These are phyloP conservation scores for Lerema accius DNA, from an alignment of 1,140 invertebrate genomes.

Conservation along the genomic window DNA sequence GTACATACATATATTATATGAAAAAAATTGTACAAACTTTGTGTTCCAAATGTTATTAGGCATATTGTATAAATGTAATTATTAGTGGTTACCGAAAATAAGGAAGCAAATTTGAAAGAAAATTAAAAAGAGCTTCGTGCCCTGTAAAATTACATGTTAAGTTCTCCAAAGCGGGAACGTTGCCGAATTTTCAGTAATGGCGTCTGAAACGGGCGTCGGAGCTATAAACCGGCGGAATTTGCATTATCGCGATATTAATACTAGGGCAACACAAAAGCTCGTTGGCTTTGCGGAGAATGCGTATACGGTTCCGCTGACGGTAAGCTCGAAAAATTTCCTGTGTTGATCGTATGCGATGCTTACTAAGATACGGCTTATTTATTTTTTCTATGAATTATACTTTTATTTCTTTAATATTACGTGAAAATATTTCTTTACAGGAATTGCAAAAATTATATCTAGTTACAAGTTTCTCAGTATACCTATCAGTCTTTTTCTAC, in stretches of 20 bases:
- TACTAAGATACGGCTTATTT: too few species aligned
- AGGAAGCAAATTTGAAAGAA: constrained; percentile 33
- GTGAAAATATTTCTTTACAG: too few species aligned
- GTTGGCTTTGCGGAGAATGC: constrained; percentile 42
- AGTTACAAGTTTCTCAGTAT: too few species aligned
- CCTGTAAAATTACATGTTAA: constrained; percentile 56
- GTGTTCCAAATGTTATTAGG: too few species aligned
- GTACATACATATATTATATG: too few species aligned
- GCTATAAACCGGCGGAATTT: constrained; percentile 64
- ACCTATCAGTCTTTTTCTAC: too few species aligned
- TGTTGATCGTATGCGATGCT: too few species aligned
- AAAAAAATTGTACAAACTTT: too few species aligned
- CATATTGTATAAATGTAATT: too few species aligned
- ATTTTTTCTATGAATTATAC: constrained; percentile 19
- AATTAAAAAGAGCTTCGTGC: constrained; percentile 56
- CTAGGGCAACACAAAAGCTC: constrained; percentile 61
- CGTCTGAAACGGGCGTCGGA: constrained; percentile 52
- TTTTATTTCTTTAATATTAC: constrained; percentile 26
- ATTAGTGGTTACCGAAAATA: not conserved
- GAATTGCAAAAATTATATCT: too few species aligned
- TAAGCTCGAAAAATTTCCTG: constrained; percentile 40
- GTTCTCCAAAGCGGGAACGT: constrained; percentile 60
- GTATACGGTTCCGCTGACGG: constrained; percentile 33
- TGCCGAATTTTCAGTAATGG: constrained; percentile 68
- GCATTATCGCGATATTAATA: constrained; percentile 74